Evolutionary conservation across 1,140 invertebrate genomes (phyloP).

Genomic region (Psix sp.): DNA sequence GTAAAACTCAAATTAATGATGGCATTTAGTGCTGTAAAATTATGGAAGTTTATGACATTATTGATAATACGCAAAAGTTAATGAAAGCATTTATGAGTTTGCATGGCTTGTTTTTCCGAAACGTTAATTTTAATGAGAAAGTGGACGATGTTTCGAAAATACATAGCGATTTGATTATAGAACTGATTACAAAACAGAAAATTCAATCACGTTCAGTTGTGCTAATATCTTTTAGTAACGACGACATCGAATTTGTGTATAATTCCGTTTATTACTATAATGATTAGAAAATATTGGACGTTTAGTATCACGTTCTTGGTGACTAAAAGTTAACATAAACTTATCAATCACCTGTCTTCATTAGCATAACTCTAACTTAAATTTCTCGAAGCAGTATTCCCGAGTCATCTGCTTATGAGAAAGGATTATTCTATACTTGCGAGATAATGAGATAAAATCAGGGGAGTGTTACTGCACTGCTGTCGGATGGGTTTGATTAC

Average conservation of each 20-base stretch:
- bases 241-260: too few relatives aligned
- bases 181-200: too few relatives aligned
- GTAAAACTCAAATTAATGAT: constrained; percentile 32
- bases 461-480: constrained; percentile 40
- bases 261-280: too few relatives aligned
- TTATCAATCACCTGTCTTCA: constrained; percentile 26
- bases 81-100: constrained; percentile 2
- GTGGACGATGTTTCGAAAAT: too few relatives aligned
- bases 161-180: too few relatives aligned
- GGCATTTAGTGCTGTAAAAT: constrained; percentile 9
- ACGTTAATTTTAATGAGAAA: constrained; percentile 1
- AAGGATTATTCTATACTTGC: constrained; percentile 46
- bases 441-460: constrained; percentile 57
- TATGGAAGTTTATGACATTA: constrained; percentile 20
- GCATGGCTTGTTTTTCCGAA: constrained; percentile 7
- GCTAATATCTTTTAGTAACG: too few relatives aligned
- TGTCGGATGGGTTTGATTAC: constrained; percentile 71
- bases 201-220: too few relatives aligned
- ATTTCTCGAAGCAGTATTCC: constrained; percentile 21
- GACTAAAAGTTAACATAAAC: constrained; percentile 8
- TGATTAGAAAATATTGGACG: not conserved
- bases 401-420: constrained; percentile 45
- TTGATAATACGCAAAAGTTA: constrained; percentile 12
- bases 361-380: constrained; percentile 32
- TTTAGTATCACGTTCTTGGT: constrained; percentile 2